These are phyloP conservation scores for Drosophila macrospina DNA, from an alignment of 2,888 invertebrate species.

Conservation along the genomic window DNA sequence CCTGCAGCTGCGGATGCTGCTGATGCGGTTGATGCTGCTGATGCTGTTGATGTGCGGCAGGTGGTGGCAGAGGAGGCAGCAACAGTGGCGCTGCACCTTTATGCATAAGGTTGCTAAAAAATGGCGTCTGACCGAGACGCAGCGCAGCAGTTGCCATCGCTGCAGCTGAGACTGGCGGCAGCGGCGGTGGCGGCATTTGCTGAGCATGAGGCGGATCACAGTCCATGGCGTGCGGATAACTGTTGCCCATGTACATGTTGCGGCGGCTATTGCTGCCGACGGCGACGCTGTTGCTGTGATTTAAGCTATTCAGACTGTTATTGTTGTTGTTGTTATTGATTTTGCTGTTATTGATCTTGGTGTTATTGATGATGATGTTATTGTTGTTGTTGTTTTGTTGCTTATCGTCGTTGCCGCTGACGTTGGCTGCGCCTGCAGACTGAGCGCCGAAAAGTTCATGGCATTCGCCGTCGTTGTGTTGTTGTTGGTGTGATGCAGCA, in stretches of 20 bases:
- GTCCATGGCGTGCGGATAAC: slow-evolving; percentile 89
- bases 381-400: slow-evolving; percentile 56
- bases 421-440: slow-evolving; percentile 58
- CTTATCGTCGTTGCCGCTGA: slow-evolving; percentile 26
- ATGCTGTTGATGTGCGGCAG: slow-evolving; percentile 56
- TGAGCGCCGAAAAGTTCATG: slow-evolving; percentile 73
- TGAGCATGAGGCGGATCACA: slow-evolving; percentile 89
- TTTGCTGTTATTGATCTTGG: slow-evolving; percentile 38
- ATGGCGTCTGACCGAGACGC: slow-evolving; percentile 41
- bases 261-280: slow-evolving; percentile 64
- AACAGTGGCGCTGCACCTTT: slow-evolving; percentile 58
- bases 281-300: slow-evolving; percentile 52
- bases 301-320: slow-evolving; percentile 78
- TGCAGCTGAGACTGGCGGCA: slow-evolving; percentile 43
- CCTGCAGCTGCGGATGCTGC: slow-evolving; percentile 40
- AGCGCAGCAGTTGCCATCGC: slow-evolving; percentile 44
- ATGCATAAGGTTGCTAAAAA: slow-evolving; percentile 65
- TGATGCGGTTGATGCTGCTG: slow-evolving; percentile 55
- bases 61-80: slow-evolving; percentile 52
- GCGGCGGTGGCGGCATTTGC: slow-evolving; percentile 63
- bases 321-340: slow-evolving; percentile 43
- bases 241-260: slow-evolving; percentile 63
- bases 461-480: slow-evolving; percentile 60
- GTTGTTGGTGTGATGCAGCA: slow-evolving; percentile 76
- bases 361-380: slow-evolving; percentile 43